Base-by-base conservation (phyloP, 64 coral and sea anemone genomes). In the Catalaphyllia jardinei region DNA sequence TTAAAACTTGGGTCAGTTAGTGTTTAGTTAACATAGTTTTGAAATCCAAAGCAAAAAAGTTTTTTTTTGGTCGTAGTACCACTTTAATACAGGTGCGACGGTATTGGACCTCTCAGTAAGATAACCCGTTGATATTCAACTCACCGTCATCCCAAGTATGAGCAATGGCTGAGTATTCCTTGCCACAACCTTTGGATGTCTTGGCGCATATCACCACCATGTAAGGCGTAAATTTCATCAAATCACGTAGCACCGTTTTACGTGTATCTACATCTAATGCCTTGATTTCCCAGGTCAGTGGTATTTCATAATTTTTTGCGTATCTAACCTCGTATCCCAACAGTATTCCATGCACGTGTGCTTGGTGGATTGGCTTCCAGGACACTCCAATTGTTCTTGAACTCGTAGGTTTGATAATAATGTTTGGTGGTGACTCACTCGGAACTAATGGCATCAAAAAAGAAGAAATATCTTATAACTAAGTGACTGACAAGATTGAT, bases 101-200 rank as follows among this genome's bases (percentile, higher is more conserved):
- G 33, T 16, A 57, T 57, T 57, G 54, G 54, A 57, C 4, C 42
- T 46, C 54, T 15, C 8, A 57, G 54, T 57, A 14, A 57, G 11
- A 14, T 57, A 10, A 16, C 0, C 54, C 1, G 15, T 14, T 9
- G 15, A 12, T 57, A 13, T 12, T 12, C 54, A 57, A 74, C 90
- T 86, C 78, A 95, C 94, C 79, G 75, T 95, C 94, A n/a, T 88
- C 89, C 77, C 78, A 81, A 3, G 94, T 95, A 63, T 78, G 59
- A 57, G 60, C 72, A 52, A 55, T 78, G 4, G 62, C 35, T 8
- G 31, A 24, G 29, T 42, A 67, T 19, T 86, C 64, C 22, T 88
- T 62, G 11, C 94, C 94, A 64, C 94, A 92, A 25, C 94, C 94
- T 76, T 89, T 92, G 15, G 94, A 95, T 15, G 94, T 95, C 51